Base-by-base conservation (phyloP, 1,140 invertebrate genomes). In the Lerema accius region DNA sequence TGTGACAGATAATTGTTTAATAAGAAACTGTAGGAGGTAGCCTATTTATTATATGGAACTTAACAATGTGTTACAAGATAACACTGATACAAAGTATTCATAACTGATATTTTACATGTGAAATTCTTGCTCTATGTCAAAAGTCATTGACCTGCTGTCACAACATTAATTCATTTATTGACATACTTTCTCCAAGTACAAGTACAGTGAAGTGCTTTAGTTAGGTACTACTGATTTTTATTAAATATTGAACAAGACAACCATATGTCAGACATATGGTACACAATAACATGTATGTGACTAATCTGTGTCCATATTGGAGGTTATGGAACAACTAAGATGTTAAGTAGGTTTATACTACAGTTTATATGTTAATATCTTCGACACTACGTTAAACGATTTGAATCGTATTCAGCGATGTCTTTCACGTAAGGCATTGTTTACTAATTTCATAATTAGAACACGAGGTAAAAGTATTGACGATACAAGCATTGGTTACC, bases 401-500 rank as follows among this genome's bases (percentile, higher is more conserved):
- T 42, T 17, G 9, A 23, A 23, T 23, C 2, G 19, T 23, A 23
- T 5, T 23, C 1, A 32, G 23, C 1, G 10, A 16, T 56, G 7
- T 32, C 43, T 32, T 43, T 11, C 10, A 28, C 19, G 19, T 13
- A 7, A 10, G 1, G 35, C 35, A 11, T 28, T 43, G 23, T 43
- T 56, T 56, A 56, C 53, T 10, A 26, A 4, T 11, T 43, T 11
- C n/a, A n/a, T 26, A 28, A 4, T 1, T 13, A 17, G 17, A 15
- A 4, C 11, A 40, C 11, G 40, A 42, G n/a, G n/a, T n/a, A n/a
- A n/a, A n/a, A n/a, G 17, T 13, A 14, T 7, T 3, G 19, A 55
- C 7, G 13, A 11, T 4, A 26, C 11, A 7, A 3, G 5, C 4
- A 15, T 16, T 46, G 6, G 28, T 88, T 86, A 98, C 98, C 94